Evolutionary conservation across 2,113 vertebrate species (phyloP).

Genomic region (Hydrochoerus hydrochaeris): DNA sequence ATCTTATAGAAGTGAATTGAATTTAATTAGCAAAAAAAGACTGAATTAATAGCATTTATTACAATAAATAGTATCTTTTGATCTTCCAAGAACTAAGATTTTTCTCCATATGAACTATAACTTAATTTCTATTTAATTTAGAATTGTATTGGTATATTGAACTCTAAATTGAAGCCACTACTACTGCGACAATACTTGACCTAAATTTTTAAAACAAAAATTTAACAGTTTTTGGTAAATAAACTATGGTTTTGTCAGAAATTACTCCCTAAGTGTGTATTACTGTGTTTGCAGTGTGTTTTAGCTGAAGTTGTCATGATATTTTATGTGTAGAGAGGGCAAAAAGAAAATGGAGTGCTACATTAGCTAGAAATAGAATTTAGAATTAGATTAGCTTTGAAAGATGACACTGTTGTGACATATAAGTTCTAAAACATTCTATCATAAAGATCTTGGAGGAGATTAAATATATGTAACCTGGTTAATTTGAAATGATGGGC

Average conservation of each 20-base stretch:
- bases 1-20: slow-evolving; percentile 45
- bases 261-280: slow-evolving; percentile 80
- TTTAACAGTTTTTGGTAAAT: slow-evolving; percentile 69
- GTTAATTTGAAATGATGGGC: not conserved
- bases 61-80: slow-evolving; percentile 80
- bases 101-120: slow-evolving; percentile 79
- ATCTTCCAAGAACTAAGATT: slow-evolving; percentile 81
- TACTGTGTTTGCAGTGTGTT: slow-evolving; percentile 81
- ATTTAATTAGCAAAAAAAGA: slow-evolving; percentile 75
- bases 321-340: slow-evolving; percentile 62
- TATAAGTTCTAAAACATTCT: slow-evolving; percentile 8
- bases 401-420: slow-evolving; percentile 17
- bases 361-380: slow-evolving; percentile 70
- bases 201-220: slow-evolving; percentile 67
- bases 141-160: slow-evolving; percentile 65
- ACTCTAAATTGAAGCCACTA: slow-evolving; percentile 60
- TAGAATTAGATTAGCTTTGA: slow-evolving; percentile 57
- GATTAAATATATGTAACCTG: not conserved
- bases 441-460: not conserved
- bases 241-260: slow-evolving; percentile 68
- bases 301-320: slow-evolving; percentile 70
- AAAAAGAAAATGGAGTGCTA: not conserved
- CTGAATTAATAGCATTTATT: slow-evolving; percentile 71
- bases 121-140: slow-evolving; percentile 74
- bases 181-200: slow-evolving; percentile 27